phyloP scores from a whole-genome alignment of 2,797 vertebrate genomes.

The Todus mexicanus region DNA sequence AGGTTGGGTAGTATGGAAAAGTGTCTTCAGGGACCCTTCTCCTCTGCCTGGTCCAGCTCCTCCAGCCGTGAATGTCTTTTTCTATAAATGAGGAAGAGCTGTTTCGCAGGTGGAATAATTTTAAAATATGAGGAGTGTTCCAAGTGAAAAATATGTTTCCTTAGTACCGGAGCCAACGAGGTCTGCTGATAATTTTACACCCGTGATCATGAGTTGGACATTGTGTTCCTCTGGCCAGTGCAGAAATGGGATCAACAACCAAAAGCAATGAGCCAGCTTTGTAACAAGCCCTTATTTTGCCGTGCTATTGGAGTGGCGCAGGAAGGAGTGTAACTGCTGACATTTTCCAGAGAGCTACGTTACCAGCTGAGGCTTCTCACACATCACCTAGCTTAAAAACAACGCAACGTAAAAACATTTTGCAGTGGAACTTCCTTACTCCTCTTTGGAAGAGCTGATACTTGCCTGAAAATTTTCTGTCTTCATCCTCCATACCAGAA shows the following conservation, averaged over 20 bases:
- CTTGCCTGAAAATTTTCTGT: slow-evolving; percentile 83
- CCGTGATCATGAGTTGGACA: background rate
- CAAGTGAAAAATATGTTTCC: background rate
- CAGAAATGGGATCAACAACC: background rate
- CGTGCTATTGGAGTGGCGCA: background rate
- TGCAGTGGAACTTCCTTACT: background rate
- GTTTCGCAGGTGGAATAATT: background rate
- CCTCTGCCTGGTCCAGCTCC: background rate
- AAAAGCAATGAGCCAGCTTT: background rate
- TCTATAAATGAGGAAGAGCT: background rate
- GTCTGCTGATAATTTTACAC: background rate
- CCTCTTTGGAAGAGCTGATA: background rate
- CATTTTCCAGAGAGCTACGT: background rate
- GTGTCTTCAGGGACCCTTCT: background rate
- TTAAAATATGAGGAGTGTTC: rapidly evolving
- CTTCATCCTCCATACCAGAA: slow-evolving; percentile 87
- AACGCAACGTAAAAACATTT: rapidly evolving
- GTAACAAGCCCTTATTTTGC: background rate
- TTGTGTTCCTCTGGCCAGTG: background rate
- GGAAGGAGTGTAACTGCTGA: background rate
- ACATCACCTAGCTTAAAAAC: background rate
- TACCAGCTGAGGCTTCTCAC: background rate
- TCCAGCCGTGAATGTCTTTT: rapidly evolving
- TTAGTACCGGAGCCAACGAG: background rate
- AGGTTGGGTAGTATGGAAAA: background rate